Evolutionary conservation across 2,113 vertebrate genomes (phyloP), one percentile per base, ranked within the genome.

Genomic region (Nematolebias whitei): DNA sequence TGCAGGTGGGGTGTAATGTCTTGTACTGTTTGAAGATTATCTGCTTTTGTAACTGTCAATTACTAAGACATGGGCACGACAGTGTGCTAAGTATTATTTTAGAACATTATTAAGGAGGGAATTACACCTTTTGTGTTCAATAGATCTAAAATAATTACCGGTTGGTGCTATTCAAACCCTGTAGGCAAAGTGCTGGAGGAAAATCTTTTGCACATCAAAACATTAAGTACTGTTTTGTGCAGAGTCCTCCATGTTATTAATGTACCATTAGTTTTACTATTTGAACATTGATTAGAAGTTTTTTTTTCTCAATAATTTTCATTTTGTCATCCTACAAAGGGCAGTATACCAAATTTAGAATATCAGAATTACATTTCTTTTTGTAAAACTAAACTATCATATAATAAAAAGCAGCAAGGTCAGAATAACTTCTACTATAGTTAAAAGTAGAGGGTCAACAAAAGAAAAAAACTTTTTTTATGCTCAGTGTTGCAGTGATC

Each of bases 1-100:
- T 23, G 62, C 38, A 68, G 47, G 53, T 54, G 26, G 48, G 32
- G 13, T 20, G 14, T 55, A 48, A 6, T 47, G 56, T 47, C 20
- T 23, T 68, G 68, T 43, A 13, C 38, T 49, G 39, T 68, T 55
- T 79, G 55, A 76, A 76, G 59, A 82, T 63, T 45, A 54, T 53
- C 51, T 49, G 3, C 57, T 54, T 39, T 55, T 71, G 23, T 50
- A 39, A 39, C 43, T 72, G 48, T 63, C 48, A 57, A 29, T 48
- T 63, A 63, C 54, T 50, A 50, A 47, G 44, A 76, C 32, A 57
- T 56, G 20, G 50, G 54, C 32, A 49, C 40, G 61, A 70, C 70
- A 59, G 41, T 69, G 22, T 2, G 2, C 52, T 55, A 52, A 57
- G 49, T 59, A 10, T 35, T 35, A 35, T 72, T 52, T 41, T 40